phyloP scores from a whole-genome alignment of 1,140 invertebrate genomes.

The Drosophila orena region DNA sequence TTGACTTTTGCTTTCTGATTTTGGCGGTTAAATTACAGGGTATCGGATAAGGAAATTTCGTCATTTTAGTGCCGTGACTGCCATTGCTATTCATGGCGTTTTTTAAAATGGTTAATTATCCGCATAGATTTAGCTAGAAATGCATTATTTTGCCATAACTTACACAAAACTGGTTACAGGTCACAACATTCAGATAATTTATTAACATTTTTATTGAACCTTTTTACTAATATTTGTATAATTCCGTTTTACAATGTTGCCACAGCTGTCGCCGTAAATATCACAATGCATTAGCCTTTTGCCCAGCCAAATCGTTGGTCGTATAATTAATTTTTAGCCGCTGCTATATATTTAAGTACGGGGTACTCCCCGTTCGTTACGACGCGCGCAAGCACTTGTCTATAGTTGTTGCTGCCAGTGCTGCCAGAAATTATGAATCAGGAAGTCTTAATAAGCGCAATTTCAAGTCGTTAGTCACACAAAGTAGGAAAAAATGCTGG shows the following conservation, averaged over 20 bases:
- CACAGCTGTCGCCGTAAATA: background rate
- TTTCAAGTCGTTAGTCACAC: conserved; percentile 80
- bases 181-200: background rate
- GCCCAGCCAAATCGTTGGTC: too few species aligned
- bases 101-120: background rate
- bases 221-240: background rate
- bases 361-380: conserved; percentile 2
- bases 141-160: background rate
- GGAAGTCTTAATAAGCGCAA: conserved; percentile 84
- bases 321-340: too few species aligned
- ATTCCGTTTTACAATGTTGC: background rate
- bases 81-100: too few species aligned
- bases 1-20: conserved; percentile 19
- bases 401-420: conserved; percentile 36
- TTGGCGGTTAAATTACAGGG: conserved; percentile 9
- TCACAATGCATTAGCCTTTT: background rate
- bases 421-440: conserved; percentile 78
- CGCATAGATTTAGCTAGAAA: background rate
- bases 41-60: conserved; percentile 2
- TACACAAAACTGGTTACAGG: background rate
- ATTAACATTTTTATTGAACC: background rate
- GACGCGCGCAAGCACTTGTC: background rate
- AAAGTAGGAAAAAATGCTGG: conserved; percentile 50
- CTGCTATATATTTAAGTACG: too few species aligned
- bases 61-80: background rate